Conservation (phyloP, 2,797 vertebrate genomes). For the Enteromius viviparus region DNA sequence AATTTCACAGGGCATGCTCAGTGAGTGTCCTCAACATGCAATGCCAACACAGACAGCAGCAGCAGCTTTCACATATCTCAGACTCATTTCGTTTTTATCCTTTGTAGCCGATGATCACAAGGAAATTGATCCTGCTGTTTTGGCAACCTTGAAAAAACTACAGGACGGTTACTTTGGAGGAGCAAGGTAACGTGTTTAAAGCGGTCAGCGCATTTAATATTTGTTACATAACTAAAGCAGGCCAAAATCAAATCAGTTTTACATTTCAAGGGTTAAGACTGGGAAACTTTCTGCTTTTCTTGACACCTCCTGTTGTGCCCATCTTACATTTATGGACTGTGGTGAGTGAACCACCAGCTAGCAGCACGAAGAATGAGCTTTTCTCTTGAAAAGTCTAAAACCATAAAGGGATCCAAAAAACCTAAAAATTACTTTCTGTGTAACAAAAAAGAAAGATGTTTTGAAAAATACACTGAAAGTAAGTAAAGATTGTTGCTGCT, state of each 20-base stretch:
- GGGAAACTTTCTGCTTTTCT: conserved; percentile 94
- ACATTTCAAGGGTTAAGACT: conserved; percentile 84
- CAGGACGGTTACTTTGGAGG: conserved; percentile 97
- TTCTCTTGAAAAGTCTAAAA: not conserved
- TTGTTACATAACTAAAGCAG: not conserved
- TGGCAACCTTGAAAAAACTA: conserved; percentile 89
- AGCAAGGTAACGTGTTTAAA: conserved; percentile 78
- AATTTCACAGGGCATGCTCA: conserved; percentile 90
- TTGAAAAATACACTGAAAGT: not conserved
- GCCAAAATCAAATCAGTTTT: conserved; percentile 9
- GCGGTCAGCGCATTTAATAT: not conserved
- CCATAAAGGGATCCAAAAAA: not conserved
- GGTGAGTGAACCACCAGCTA: conserved; percentile 70
- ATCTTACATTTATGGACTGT: conserved; percentile 98
- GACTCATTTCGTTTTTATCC: not conserved
- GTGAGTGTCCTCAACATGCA: conserved; percentile 69
- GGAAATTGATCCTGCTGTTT: conserved; percentile 85
- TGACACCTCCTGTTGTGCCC: conserved; percentile 92
- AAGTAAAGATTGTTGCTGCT: not conserved
- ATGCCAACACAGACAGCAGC: not conserved
- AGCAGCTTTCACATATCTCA: not conserved
- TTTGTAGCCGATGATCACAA: conserved; percentile 82
- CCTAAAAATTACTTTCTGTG: not conserved
- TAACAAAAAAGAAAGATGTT: not conserved
- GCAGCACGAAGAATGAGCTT: not conserved